Evolutionary conservation across 2,797 vertebrate species (phyloP), one percentile per base, ranked within the genome.

Genomic region (Peromyscus aztecus): DNA sequence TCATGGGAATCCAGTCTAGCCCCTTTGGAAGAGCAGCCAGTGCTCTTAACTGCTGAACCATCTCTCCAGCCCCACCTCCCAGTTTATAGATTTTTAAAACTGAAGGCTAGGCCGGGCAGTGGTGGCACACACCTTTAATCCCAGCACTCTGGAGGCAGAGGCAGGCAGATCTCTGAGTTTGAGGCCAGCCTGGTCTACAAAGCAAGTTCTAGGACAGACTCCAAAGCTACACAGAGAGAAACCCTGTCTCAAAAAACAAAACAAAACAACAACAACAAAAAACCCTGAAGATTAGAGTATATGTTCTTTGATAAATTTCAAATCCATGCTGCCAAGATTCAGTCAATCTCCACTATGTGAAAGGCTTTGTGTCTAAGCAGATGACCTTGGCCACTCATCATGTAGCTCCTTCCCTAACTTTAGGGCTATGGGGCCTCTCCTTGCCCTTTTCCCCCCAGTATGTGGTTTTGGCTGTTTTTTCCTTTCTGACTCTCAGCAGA

Each of bases 391-490:
- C 11, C n/a, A 49, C 55, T 91, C 61, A 46, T 73, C 67, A 23
- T 29, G 34, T 37, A 90, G 31, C 77, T 87, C 77, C 83, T 75
- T 89, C 92, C 95, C 81, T 85, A 49, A 84, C 76, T 88, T 3
- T 40, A 85, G 31, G 43, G 37, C 75, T 93, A 16, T 69, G 82
- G 37, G 82, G 93, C 57, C 77, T 87, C 90, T 82, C 82, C 89
- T 24, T 90, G 8, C 89, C 96, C 97, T 69, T 94, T 91, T 91
- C 95, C 94, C 67, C 96, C 92, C 89, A 63, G 2, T 94, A 21
- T 13, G 92, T 98, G 96, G 92, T 95, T 94, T 97, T 96, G 92
- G 96, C 95, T 98, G 97, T 97, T 98, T 98, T 98, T 98, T 98
- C 98, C 98, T 98, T 97, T 98, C 95, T 97, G 97, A 88, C 96